These are phyloP conservation scores for Clarias pachynema DNA, from an alignment of 2,797 vertebrate genomes.

Conservation along the genomic window DNA sequence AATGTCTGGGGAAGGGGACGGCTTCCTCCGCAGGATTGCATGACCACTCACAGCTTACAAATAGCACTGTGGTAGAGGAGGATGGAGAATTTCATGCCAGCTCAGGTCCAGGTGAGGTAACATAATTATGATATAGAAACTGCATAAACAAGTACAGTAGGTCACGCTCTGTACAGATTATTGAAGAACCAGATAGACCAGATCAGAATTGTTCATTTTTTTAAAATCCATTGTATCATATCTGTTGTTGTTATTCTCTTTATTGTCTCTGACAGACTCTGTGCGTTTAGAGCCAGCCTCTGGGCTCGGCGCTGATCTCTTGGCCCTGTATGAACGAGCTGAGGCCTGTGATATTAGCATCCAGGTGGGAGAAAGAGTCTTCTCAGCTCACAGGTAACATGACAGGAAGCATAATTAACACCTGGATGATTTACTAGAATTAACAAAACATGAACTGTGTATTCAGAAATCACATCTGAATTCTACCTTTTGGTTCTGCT, in stretches of 20 bases:
- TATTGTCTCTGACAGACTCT: conserved; percentile 47
- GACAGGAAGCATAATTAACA: neutral
- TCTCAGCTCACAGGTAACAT: conserved; percentile 89
- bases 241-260: neutral
- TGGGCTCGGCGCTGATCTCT: conserved; percentile 83
- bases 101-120: conserved; percentile 64
- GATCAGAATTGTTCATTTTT: too few relatives aligned
- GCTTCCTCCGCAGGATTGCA: conserved; percentile 31
- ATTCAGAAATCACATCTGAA: neutral
- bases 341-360: conserved; percentile 87
- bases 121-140: neutral
- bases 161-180: neutral
- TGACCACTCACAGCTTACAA: conserved; percentile 6
- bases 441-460: neutral
- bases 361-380: conserved; percentile 81
- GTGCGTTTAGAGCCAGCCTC: conserved; percentile 79
- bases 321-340: conserved; percentile 81
- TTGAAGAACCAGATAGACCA: too few relatives aligned
- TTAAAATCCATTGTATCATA: too few relatives aligned
- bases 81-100: conserved; percentile 47
- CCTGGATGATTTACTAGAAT: neutral
- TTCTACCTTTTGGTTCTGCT: neutral
- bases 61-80: conserved; percentile 26
- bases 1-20: conserved; percentile 56
- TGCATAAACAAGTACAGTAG: neutral